phyloP scores from a whole-genome alignment of 2,797 vertebrate species.

The Anabacerthia variegaticeps region DNA sequence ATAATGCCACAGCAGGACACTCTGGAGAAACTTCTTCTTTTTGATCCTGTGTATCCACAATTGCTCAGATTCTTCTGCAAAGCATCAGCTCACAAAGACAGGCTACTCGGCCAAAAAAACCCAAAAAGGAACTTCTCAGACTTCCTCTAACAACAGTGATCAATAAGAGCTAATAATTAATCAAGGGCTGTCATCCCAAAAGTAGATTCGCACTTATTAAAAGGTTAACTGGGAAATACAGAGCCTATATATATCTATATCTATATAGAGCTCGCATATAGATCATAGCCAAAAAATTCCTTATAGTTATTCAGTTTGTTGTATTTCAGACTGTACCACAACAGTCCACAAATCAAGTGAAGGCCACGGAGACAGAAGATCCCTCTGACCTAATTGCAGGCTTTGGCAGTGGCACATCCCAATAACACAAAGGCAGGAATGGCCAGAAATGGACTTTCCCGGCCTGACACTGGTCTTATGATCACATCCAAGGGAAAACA shows the following conservation, averaged over 20 bases:
- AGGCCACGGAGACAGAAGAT: conserved; percentile 16
- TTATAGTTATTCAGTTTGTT: neutral
- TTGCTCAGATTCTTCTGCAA: neutral
- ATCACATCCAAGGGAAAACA: neutral
- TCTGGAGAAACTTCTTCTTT: neutral
- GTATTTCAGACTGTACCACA: neutral
- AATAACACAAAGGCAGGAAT: neutral
- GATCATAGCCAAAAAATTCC: neutral
- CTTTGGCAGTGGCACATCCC: neutral
- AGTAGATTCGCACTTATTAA: neutral
- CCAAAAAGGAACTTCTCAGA: neutral
- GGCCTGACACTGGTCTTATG: neutral
- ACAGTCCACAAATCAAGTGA: conserved; percentile 7
- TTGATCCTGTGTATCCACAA: neutral
- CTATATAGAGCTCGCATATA: neutral
- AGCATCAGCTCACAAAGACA: neutral
- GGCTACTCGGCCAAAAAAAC: neutral
- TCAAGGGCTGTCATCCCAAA: neutral
- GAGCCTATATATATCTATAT: neutral
- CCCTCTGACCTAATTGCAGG: neutral
- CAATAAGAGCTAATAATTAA: neutral
- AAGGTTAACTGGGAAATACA: conserved; percentile 21
- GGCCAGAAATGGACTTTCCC: neutral
- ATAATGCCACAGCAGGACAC: conserved; percentile 38
- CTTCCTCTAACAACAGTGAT: neutral